Evolutionary conservation across 2,113 vertebrate species (phyloP).

Genomic region (Tachysurus vachellii): DNA sequence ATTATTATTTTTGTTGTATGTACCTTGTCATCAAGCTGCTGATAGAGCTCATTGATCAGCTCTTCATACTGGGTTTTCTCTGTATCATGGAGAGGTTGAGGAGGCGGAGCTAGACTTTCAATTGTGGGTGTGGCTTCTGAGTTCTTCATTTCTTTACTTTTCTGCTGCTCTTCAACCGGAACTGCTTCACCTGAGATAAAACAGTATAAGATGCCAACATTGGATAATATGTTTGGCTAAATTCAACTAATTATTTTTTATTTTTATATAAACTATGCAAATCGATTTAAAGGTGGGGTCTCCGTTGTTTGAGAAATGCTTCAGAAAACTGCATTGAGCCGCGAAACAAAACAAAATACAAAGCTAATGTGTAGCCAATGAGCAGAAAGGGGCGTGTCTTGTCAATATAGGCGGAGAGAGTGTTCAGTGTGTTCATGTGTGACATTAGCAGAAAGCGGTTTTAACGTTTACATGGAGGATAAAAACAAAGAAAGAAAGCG

Average conservation of each 20-base stretch:
- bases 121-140: constrained; percentile 77
- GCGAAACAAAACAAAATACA: no score
- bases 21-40: constrained; percentile 96
- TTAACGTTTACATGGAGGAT: no score
- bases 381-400: no score
- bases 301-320: no score
- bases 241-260: not conserved
- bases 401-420: no score
- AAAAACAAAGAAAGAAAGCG: no score
- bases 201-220: not conserved
- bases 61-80: constrained; percentile 90
- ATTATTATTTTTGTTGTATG: not conserved
- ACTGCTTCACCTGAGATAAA: constrained; percentile 84
- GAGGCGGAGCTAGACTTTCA: constrained; percentile 76
- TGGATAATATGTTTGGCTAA: not conserved
- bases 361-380: no score
- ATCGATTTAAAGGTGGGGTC: no score
- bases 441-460: no score
- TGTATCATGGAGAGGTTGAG: constrained; percentile 73
- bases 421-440: no score
- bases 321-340: no score
- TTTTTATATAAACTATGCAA: no score
- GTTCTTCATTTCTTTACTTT: constrained; percentile 84
- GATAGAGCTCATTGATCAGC: constrained; percentile 87
- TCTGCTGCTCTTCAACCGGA: constrained; percentile 89